Evolutionary conservation across 2,797 vertebrate genomes (phyloP), one percentile per base, ranked within the genome.

Genomic region (Monodelphis domestica): DNA sequence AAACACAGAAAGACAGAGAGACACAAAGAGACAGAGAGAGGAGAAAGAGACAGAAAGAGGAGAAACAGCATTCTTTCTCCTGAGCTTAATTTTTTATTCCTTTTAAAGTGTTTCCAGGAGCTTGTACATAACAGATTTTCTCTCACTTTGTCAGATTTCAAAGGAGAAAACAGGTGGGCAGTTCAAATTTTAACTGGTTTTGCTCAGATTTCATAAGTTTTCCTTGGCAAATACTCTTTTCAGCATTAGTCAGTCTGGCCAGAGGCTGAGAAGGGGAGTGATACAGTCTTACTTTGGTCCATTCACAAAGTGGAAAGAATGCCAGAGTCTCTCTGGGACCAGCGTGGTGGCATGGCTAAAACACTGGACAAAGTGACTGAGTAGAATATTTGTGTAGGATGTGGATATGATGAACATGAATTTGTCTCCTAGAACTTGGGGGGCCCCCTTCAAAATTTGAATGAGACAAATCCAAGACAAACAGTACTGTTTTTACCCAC

Each of bases 361-460:
- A 91, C 92, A 14, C 29, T 89, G 63, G 33, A 78, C 50, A 78
- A 54, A 88, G 91, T 91, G 92, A 38, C 15, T 56, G 88, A 54
- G 28, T 30, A 92, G 87, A 89, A 94, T 63, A 88, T 96, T 57
- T 93, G 91, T 63, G 90, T 95, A 94, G 29, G 70, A 95, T 96
- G 92, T 26, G 90, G 78, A 93, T 91, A 93, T 59, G 4, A 89
- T 93, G 53, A 52, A 90, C 2, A 94, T 94, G 4, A 59, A 29
- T 90, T 94, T 95, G 88, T 24, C 5, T 70, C 87, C 59, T 54
- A 78, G 30, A 78, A 78, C 70, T 78, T 45, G 38, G 2, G 38
- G 93, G 87, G 54, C 17, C 53, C 51, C 54, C 12, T 90, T 55
- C 29, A 51, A 93, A 54, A 38, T 57, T 90, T 89, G 51, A 91